Conservation (phyloP, 2,113 vertebrate genomes). For the Halcyon senegalensis region DNA sequence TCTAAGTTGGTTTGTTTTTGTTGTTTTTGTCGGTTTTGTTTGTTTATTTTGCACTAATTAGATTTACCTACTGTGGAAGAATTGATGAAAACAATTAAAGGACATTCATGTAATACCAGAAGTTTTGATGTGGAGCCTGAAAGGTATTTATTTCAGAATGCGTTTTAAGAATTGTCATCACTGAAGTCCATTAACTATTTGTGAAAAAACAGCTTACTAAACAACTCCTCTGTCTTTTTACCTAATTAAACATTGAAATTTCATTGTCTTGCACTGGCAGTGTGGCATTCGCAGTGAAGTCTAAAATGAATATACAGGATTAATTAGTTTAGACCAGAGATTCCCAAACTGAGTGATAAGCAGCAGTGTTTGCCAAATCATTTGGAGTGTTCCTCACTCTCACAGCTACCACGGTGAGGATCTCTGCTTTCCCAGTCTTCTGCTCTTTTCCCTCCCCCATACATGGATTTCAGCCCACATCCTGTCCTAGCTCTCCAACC, state of each 20-base stretch:
- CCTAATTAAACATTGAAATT: neutral
- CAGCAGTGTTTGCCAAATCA: neutral
- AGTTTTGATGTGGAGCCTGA: conserved; percentile 70
- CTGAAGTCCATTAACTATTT: neutral
- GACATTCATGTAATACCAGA: conserved; percentile 55
- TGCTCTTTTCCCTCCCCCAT: neutral
- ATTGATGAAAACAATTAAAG: conserved; percentile 87
- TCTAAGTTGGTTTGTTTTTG: neutral
- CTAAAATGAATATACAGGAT: neutral
- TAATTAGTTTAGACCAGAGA: neutral
- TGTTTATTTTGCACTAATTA: conserved; percentile 28
- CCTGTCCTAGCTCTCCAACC: neutral
- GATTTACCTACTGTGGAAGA: conserved; percentile 92
- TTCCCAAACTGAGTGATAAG: neutral
- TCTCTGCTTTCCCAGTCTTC: neutral
- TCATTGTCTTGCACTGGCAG: neutral
- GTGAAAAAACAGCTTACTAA: neutral
- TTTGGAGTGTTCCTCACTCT: neutral
- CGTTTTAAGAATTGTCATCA: neutral
- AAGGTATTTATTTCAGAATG: conserved; percentile 74
- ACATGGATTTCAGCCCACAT: neutral
- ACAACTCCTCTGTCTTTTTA: neutral
- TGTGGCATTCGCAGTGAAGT: neutral
- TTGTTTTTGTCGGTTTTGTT: neutral
- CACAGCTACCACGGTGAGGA: neutral